Conservation (phyloP, 2,888 invertebrate species). For the Julus scandinavius region DNA sequence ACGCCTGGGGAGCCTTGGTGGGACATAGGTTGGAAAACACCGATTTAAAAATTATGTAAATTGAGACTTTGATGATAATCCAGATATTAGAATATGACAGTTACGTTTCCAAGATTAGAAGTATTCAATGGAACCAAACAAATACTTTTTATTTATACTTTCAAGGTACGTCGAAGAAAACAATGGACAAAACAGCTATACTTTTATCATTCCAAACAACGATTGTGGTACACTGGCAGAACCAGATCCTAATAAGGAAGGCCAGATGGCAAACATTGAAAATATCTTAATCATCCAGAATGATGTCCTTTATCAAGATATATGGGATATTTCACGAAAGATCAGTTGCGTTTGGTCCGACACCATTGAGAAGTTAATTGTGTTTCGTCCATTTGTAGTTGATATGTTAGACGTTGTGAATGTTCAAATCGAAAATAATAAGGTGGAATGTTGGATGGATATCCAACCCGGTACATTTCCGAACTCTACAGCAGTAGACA, state of each 20-base stretch:
- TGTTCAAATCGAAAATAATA: slow-evolving; percentile 71
- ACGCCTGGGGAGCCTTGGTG: no score
- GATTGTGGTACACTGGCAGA: slow-evolving; percentile 61
- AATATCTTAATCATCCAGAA: slow-evolving; percentile 62
- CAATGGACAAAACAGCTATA: slow-evolving; percentile 58
- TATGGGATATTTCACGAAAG: slow-evolving; percentile 75
- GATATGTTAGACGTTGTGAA: slow-evolving; percentile 77
- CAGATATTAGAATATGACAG: no score
- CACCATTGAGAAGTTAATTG: slow-evolving; percentile 62
- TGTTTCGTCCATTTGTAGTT: slow-evolving; percentile 74
- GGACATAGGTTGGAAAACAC: no score
- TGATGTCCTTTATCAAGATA: slow-evolving; percentile 63
- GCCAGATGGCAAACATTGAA: slow-evolving; percentile 59
- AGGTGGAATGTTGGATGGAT: slow-evolving; percentile 81
- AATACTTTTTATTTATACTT: no score
- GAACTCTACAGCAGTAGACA: slow-evolving; percentile 73
- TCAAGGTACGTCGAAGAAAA: slow-evolving; percentile 61
- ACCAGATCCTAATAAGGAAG: slow-evolving; percentile 57
- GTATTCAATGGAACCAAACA: no score
- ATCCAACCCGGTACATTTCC: slow-evolving; percentile 78
- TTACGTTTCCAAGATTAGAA: no score
- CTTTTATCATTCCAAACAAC: slow-evolving; percentile 61
- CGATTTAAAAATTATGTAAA: no score
- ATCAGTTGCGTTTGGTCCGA: slow-evolving; percentile 68
- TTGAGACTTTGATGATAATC: no score